Percentiles rank a stretch among this genome's conserved stretches.
These are phyloP conservation scores for Maconellicoccus hirsutus DNA, from an alignment of 1,140 invertebrate genomes.

Conservation along the genomic window DNA sequence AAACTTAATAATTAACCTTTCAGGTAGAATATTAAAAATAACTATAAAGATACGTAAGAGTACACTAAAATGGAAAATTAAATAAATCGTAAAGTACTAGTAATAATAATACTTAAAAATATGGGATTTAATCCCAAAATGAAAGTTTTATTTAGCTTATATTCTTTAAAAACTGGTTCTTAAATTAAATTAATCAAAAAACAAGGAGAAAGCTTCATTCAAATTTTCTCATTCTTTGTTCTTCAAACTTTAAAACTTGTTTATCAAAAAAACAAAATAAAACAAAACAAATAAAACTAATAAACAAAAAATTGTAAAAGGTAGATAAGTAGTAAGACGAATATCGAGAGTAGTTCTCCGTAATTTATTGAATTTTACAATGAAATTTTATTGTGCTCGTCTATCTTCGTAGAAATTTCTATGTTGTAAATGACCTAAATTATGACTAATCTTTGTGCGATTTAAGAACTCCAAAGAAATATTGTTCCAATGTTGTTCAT, in stretches of 20 bases:
- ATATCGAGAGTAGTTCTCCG: not conserved
- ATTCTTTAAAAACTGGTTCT: not conserved
- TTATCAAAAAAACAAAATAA: too few relatives aligned
- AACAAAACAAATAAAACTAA: too few relatives aligned
- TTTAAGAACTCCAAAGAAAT: conserved; percentile 10
- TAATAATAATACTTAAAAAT: not conserved
- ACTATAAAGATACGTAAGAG: too few relatives aligned
- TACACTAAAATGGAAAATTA: too few relatives aligned
- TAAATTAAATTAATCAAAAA: not conserved
- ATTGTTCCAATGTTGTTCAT: conserved; percentile 10
- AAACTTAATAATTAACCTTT: too few relatives aligned
- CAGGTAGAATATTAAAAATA: too few relatives aligned
- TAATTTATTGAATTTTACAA: not conserved
- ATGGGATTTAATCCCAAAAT: conserved; percentile 6
- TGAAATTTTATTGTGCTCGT: not conserved
- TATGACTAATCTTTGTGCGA: not conserved
- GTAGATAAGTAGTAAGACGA: too few relatives aligned
- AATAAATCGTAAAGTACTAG: too few relatives aligned
- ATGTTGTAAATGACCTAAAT: not conserved
- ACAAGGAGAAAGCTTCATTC: too few relatives aligned
- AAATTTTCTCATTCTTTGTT: too few relatives aligned
- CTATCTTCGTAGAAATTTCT: not conserved
- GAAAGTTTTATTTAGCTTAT: conserved; percentile 19
- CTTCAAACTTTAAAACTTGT: too few relatives aligned
- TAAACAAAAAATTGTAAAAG: too few relatives aligned